Evolutionary conservation across 2,797 vertebrate species (phyloP).

Genomic region (Eidolon dupreanum): DNA sequence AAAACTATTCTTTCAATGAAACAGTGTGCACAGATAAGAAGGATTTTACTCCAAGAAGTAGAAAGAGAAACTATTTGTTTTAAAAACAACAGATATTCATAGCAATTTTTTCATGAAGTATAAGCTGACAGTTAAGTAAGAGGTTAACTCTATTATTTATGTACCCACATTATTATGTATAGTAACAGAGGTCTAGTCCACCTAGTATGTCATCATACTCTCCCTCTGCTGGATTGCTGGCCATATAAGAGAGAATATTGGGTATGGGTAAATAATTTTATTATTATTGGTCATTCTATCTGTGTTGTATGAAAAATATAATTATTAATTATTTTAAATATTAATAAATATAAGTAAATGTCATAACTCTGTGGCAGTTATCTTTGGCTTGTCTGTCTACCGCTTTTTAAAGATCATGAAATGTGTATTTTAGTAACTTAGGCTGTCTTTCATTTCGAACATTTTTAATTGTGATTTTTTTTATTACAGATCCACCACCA

Average conservation of each 20-base stretch:
- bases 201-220: background rate
- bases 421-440: background rate
- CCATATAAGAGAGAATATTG: background rate
- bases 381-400: background rate
- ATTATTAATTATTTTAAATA: background rate
- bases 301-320: background rate
- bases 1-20: background rate
- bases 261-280: background rate
- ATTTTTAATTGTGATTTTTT: background rate
- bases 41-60: background rate
- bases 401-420: background rate
- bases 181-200: background rate
- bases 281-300: background rate
- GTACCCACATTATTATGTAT: background rate
- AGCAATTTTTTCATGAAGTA: conserved; percentile 10
- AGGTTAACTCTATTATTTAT: background rate
- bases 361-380: background rate
- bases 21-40: background rate
- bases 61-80: background rate
- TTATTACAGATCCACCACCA: background rate
- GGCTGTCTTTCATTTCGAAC: background rate
- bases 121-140: conserved; percentile 22
- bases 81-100: background rate
- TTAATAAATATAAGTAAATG: conserved; percentile 19
- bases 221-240: conserved; percentile 57